Percentiles rank a stretch among this genome's conserved stretches.
Conservation (phyloP, 2,888 invertebrate species). For the Drosophila greeni region DNA sequence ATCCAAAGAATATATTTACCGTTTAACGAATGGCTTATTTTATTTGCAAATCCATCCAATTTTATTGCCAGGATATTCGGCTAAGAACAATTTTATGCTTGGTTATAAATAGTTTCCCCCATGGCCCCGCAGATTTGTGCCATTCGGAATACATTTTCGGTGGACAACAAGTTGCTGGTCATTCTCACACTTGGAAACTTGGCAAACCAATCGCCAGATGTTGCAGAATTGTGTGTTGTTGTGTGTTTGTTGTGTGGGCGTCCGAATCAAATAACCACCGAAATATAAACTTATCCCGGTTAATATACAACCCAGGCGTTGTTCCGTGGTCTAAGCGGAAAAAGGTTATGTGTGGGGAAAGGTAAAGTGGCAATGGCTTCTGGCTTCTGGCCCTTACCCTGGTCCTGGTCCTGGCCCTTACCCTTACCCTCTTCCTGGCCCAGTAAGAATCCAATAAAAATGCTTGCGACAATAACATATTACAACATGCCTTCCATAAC, state of each 20-base stretch:
- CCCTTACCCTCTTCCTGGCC: neutral
- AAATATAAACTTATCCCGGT: conserved; percentile 47
- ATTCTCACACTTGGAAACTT: conserved; percentile 40
- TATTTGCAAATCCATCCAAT: conserved; percentile 10
- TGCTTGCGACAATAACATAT: conserved; percentile 67
- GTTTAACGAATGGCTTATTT: conserved; percentile 1
- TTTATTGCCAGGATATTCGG: conserved; percentile 36
- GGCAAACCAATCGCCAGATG: conserved; percentile 58
- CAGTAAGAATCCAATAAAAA: conserved; percentile 67
- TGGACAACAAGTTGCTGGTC: conserved; percentile 15
- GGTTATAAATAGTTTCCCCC: conserved; percentile 9
- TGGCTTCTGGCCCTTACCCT: neutral
- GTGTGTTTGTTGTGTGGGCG: conserved; percentile 6
- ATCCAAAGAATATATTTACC: neutral
- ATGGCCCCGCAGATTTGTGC: conserved; percentile 1
- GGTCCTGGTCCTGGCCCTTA: neutral
- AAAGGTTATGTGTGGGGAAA: neutral
- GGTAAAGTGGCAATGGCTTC: conserved; percentile 7
- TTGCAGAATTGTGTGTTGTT: conserved; percentile 21
- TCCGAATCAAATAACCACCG: conserved; percentile 64
- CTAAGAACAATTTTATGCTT: conserved; percentile 22
- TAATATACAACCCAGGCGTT: conserved; percentile 20
- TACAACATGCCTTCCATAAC: conserved; percentile 61
- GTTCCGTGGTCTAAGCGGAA: conserved; percentile 5
- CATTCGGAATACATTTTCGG: conserved; percentile 2